A percentile compares a stretch with the other conserved stretches of the same genome.
Evolutionary conservation across 2,113 vertebrate species (phyloP).

Genomic region (Oxyruncus cristatus): DNA sequence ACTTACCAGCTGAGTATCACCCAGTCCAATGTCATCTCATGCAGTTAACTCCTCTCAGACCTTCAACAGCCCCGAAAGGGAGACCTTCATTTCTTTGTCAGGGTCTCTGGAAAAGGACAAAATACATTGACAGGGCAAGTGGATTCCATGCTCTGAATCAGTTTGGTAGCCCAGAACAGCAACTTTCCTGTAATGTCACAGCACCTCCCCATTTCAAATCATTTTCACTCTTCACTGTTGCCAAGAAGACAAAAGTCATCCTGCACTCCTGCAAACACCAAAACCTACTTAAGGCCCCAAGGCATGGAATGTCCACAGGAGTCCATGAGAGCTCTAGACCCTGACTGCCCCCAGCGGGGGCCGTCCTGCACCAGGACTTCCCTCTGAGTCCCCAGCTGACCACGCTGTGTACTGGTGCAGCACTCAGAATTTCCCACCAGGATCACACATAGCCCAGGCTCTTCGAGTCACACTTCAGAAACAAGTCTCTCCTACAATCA

Average conservation of each 20-base stretch:
- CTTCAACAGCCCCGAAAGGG: background rate
- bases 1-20: background rate
- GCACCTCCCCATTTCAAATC: background rate
- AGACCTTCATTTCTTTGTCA: background rate
- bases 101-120: background rate
- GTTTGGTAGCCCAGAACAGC: background rate
- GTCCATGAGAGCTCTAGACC: background rate
- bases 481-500: background rate
- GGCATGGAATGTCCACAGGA: background rate
- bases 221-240: background rate
- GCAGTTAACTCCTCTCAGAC: background rate
- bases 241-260: background rate
- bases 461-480: background rate
- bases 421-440: background rate
- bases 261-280: background rate
- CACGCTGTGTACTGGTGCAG: background rate
- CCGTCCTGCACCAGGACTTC: background rate
- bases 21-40: background rate
- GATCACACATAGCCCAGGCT: rapidly evolving
- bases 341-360: background rate
- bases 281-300: background rate
- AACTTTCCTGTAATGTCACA: background rate
- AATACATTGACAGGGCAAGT: rapidly evolving
- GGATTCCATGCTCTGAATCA: background rate
- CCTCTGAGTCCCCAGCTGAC: background rate